These are phyloP conservation scores for Acrobasis suavella DNA, from an alignment of 2,888 invertebrate genomes.

Conservation along the genomic window DNA sequence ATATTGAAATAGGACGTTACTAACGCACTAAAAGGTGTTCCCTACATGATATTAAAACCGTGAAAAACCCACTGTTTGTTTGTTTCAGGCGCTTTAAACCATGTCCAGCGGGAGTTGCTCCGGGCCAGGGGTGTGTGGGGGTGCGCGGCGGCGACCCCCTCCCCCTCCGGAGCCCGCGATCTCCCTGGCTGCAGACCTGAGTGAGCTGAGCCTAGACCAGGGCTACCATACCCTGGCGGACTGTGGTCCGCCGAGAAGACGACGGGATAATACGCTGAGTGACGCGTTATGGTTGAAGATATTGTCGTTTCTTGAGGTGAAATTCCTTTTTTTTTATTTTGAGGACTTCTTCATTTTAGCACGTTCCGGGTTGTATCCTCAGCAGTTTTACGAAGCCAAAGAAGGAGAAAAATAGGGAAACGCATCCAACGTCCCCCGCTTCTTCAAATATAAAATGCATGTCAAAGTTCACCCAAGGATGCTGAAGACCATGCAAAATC, in stretches of 20 bases:
- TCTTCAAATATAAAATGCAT: too few relatives aligned
- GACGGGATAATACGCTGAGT: conserved; percentile 65
- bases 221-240: conserved; percentile 90
- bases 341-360: too few relatives aligned
- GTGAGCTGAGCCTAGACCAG: conserved; percentile 87
- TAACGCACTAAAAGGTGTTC: too few relatives aligned
- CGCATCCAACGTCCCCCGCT: too few relatives aligned
- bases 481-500: too few relatives aligned
- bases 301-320: conserved; percentile 68
- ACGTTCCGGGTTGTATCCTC: too few relatives aligned
- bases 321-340: neutral
- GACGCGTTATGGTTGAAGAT: conserved; percentile 73
- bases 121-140: conserved; percentile 69
- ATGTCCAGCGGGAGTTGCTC: conserved; percentile 75
- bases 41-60: neutral
- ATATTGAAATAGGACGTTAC: too few relatives aligned
- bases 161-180: conserved; percentile 74
- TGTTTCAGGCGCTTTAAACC: conserved; percentile 51
- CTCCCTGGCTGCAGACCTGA: conserved; percentile 72
- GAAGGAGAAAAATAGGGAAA: too few relatives aligned
- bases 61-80: conserved; percentile 9
- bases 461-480: too few relatives aligned
- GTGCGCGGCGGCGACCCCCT: conserved; percentile 69
- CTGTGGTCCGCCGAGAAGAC: conserved; percentile 80
- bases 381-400: too few relatives aligned